A percentile compares a stretch with the other conserved stretches of the same genome.
These are phyloP conservation scores for Volucella inanis DNA, from an alignment of 2,888 invertebrate species.

Conservation along the genomic window DNA sequence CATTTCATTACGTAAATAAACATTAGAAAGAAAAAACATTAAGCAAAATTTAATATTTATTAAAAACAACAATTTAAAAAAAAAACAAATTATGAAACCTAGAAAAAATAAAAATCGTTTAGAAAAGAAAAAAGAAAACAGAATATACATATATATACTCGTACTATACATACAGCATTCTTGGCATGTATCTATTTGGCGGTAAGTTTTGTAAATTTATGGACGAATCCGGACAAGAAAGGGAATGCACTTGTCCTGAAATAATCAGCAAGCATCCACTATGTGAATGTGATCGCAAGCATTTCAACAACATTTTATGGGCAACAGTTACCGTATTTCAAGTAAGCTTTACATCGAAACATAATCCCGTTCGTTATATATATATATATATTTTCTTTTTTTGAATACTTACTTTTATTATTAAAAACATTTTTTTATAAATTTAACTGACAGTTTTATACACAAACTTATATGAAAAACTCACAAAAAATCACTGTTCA, in stretches of 20 bases:
- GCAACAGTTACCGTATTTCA: conserved; percentile 98
- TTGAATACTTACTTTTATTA: conserved; percentile 16
- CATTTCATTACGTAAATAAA: conserved; percentile 44
- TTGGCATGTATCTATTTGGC: conserved; percentile 99
- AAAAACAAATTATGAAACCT: conserved; percentile 29
- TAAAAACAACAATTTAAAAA: conserved; percentile 64
- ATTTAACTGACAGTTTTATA: not conserved
- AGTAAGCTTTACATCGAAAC: conserved; percentile 86
- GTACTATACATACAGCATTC: conserved; percentile 89
- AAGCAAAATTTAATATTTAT: conserved; percentile 60
- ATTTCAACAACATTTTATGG: conserved; percentile 99
- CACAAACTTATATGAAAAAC: not conserved
- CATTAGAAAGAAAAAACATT: conserved; percentile 74
- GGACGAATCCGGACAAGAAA: conserved; percentile 91
- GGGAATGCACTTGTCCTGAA: conserved; percentile 96
- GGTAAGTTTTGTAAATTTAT: conserved; percentile 99
- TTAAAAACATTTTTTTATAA: conserved; percentile 1
- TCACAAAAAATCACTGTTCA: conserved; percentile 16
- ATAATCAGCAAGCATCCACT: conserved; percentile 93
- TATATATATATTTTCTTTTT: conserved; percentile 41
- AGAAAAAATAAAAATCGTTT: conserved; percentile 54
- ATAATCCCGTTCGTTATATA: conserved; percentile 40
- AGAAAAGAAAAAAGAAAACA: conserved; percentile 54
- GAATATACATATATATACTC: conserved; percentile 75
- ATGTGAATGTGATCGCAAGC: conserved; percentile 98